Base-by-base conservation (phyloP, 2,888 invertebrate species). In the Drosophila testacea region DNA sequence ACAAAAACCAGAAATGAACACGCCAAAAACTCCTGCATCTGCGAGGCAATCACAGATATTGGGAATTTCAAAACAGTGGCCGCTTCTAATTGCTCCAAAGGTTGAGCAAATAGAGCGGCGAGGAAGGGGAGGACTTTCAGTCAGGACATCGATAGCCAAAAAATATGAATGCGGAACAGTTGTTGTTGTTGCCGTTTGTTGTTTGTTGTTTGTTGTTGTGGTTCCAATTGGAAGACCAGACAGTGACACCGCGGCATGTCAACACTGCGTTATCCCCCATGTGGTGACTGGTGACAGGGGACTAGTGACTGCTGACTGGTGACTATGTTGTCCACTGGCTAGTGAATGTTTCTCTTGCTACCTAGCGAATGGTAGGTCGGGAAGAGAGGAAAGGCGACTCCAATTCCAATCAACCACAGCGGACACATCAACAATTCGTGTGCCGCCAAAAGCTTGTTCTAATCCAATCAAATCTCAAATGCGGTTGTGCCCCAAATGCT, bases 391-490 rank as follows among this genome's bases (percentile, higher is more conserved):
- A 9, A 9, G 48, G 28, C 42, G 13, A 41, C 39, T 38, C 46
- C 55, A 70, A 71, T 72, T 71, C 66, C 77, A 80, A 77, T 81
- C 77, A 81, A 74, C 76, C 76, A 82, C 74, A 79, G 78, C 56
- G 73, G 69, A 65, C 78, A 76, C 76, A 82, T 76, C 75, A 80
- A 76, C 83, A 79, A 81, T 72, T 81, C 60, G 75, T 73, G 79
- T 36, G 73, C 73, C 90, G 85, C 83, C 89, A 83, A 90, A 90
- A 83, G 81, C 90, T 85, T 90, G 90, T 90, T 82, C 83, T 84
- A 90, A 89, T 90, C 90, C 90, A 90, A 90, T 90, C 89, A 89
- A 89, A 89, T 81, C 84, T 81, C 83, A 73, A 85, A 85, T 87
- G 87, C 64, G 89, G 85, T 83, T 86, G 86, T 78, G 79, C 48